Conservation (phyloP, 2,797 vertebrate genomes). For the Neopelma chrysocephalum region DNA sequence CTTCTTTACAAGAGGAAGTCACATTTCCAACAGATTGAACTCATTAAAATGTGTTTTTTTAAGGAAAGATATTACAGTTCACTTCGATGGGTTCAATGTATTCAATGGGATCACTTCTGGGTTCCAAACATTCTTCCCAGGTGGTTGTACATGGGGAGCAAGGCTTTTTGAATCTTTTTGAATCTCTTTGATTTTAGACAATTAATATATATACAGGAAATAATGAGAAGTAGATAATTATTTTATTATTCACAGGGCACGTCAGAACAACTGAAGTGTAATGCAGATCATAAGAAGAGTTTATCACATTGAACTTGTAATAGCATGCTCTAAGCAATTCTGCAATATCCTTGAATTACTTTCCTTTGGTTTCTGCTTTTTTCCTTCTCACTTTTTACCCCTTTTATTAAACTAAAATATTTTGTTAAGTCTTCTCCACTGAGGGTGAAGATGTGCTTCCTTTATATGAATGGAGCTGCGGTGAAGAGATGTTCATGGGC, state of each 20-base stretch:
- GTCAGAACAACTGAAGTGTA: neutral
- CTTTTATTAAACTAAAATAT: neutral
- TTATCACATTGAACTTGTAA: neutral
- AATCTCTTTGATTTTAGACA: neutral
- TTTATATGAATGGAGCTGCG: neutral
- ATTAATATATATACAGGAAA: neutral
- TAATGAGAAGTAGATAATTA: neutral
- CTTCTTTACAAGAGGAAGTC: neutral
- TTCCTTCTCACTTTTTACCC: neutral
- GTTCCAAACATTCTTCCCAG: neutral
- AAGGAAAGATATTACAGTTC: neutral
- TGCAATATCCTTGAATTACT: neutral
- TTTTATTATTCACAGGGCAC: neutral
- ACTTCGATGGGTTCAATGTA: neutral
- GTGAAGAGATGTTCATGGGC: neutral
- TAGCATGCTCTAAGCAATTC: neutral
- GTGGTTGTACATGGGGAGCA: neutral
- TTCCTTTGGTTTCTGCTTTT: neutral
- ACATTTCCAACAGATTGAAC: neutral
- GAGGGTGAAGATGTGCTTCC: neutral
- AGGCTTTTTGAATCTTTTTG: neutral
- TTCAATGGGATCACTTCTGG: neutral
- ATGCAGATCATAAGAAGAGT: neutral
- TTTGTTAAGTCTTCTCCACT: neutral
- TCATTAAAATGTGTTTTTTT: neutral